Conservation (phyloP, 2,888 invertebrate species). For the Lymantria monacha region DNA sequence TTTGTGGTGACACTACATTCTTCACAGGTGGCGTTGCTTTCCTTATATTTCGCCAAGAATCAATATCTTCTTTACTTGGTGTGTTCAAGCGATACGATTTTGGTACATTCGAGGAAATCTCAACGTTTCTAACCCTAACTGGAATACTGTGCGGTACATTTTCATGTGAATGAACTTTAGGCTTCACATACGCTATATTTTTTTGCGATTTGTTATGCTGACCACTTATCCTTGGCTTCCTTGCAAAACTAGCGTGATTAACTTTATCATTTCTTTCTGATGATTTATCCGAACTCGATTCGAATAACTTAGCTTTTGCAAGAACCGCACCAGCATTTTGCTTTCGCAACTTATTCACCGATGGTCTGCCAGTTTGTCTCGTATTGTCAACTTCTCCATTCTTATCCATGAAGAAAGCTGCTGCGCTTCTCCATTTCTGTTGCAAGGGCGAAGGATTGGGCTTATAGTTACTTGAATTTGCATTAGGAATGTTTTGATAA, state of each 20-base stretch:
- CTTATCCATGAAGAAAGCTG: slow-evolving; percentile 78
- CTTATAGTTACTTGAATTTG: slow-evolving; percentile 35
- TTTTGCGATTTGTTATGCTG: slow-evolving; percentile 53
- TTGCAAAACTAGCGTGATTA: slow-evolving; percentile 62
- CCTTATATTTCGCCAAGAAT: slow-evolving; percentile 46
- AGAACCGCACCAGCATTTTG: slow-evolving; percentile 92
- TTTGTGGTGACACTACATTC: slow-evolving; percentile 59
- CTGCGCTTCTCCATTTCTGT: slow-evolving; percentile 80
- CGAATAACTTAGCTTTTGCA: slow-evolving; percentile 89
- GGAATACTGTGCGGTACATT: slow-evolving; percentile 40
- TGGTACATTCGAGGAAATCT: slow-evolving; percentile 29
- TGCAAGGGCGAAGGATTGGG: slow-evolving; percentile 51
- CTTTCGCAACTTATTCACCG: slow-evolving; percentile 86
- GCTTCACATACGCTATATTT: slow-evolving; percentile 49
- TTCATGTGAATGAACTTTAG: slow-evolving; percentile 45
- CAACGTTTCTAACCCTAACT: slow-evolving; percentile 35
- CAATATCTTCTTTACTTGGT: slow-evolving; percentile 48
- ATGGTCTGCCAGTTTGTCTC: slow-evolving; percentile 84
- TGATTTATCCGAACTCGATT: slow-evolving; percentile 79
- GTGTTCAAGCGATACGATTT: slow-evolving; percentile 36
- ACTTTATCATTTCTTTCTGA: slow-evolving; percentile 62
- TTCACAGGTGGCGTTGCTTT: slow-evolving; percentile 59
- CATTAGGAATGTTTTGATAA: slow-evolving; percentile 50
- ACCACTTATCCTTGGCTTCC: slow-evolving; percentile 59
- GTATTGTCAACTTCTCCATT: slow-evolving; percentile 69